Conservation (phyloP, 2,113 vertebrate genomes). For the Steatornis caripensis region DNA sequence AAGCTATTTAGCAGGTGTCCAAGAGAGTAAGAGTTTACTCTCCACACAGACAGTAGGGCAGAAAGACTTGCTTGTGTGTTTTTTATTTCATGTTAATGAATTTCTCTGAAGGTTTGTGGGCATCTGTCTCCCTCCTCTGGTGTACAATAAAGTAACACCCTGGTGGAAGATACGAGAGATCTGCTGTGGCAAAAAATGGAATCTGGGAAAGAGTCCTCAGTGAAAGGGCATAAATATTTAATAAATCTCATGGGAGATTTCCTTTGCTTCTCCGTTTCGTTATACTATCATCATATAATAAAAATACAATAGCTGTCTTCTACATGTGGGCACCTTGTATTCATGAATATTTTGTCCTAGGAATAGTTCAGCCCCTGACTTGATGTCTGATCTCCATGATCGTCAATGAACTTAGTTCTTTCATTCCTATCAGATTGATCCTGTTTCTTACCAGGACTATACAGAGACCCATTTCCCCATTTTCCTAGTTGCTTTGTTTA, state of each 20-base stretch:
- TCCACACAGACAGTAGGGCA: neutral
- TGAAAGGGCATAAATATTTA: neutral
- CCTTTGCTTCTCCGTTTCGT: neutral
- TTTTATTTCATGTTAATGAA: neutral
- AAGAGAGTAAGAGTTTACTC: neutral
- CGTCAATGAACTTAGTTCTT: neutral
- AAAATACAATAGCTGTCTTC: neutral
- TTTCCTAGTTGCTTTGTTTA: neutral
- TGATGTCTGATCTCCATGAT: neutral
- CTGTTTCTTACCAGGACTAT: neutral
- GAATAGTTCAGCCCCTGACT: neutral
- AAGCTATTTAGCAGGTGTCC: neutral
- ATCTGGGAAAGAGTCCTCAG: neutral
- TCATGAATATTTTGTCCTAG: neutral
- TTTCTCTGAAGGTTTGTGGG: conserved; percentile 19
- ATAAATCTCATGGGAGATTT: neutral
- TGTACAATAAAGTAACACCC: conserved; percentile 28
- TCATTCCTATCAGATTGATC: neutral
- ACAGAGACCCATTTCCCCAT: neutral
- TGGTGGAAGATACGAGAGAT: neutral
- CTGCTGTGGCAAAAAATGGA: neutral
- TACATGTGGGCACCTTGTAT: neutral
- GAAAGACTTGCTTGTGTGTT: neutral
- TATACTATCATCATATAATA: neutral
- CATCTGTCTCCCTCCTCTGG: conserved; percentile 10